Evolutionary conservation across 2,888 invertebrate genomes (phyloP), one percentile per base, ranked within the genome.

Genomic region (Siphlonurus alternatus): DNA sequence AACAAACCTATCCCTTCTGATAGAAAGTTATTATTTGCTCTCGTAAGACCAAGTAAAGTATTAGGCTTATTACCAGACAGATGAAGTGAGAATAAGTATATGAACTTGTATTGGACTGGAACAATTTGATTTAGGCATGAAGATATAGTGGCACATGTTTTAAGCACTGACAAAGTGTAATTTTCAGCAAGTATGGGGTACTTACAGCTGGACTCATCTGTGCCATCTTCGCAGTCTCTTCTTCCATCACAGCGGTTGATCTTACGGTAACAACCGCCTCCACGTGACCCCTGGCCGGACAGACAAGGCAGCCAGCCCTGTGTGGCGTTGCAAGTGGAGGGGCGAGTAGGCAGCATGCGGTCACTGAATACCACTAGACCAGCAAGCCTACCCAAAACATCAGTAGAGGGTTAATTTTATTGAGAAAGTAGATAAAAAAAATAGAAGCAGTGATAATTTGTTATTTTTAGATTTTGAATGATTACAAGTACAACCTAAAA

Each of bases 311-410:
- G 83, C 66, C 80, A 82, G 0, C 93, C 93, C 25, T 80, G 77
- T 0, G 86, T 83, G 23, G 76, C 74, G 76, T 93, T 91, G 72
- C 93, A 93, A 63, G 74, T 78, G 23, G 81, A 83, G 3, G 78
- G 78, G 20, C 88, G 81, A 0, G 86, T 80, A 0, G 88, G 82
- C 60, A 93, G 80, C 54, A 84, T 79, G 61, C 93, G 90, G 77
- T 97, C 96, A 62, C 92, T 93, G 73, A 97, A 91, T 1, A 95
- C 91, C 1, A 95, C 79, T 63, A 97, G 76, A 0, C 95, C 95
- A 1, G 89, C 85, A 74, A 84, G 77, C 69, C 76, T 74, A 68
- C 59, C 70, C 64, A 60, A n/a, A 65, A 67, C 64, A 62, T 66
- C 24, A 59, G 24, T 61, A 64, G 5, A 22, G 53, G 19, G 20